Evolutionary conservation across 1,140 invertebrate genomes (phyloP).

Genomic region (Heliconius melpomene): DNA sequence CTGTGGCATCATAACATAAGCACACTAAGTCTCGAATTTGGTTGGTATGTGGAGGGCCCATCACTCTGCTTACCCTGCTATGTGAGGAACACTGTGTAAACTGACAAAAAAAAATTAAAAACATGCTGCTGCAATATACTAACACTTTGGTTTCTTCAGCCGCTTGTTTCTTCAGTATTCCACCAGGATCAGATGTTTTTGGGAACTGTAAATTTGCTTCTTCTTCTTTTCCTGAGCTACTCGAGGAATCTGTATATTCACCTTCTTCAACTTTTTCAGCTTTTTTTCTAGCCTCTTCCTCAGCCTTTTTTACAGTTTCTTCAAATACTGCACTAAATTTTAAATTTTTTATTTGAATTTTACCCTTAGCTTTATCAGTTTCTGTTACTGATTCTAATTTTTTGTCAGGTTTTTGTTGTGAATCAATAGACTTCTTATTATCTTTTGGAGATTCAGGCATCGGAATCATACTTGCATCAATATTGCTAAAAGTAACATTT

Average conservation of each 20-base stretch:
- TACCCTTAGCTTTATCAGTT: slow-evolving; percentile 73
- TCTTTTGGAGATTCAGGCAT: slow-evolving; percentile 66
- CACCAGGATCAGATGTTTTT: slow-evolving; percentile 69
- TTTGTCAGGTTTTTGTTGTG: slow-evolving; percentile 55
- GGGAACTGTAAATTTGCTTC: slow-evolving; percentile 77
- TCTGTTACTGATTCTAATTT: slow-evolving; percentile 51
- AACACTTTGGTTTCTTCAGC: slow-evolving; percentile 77
- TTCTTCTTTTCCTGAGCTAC: slow-evolving; percentile 79
- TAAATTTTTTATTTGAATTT: slow-evolving; percentile 84
- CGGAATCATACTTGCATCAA: slow-evolving; percentile 63
- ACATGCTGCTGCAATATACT: slow-evolving; percentile 36
- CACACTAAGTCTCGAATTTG: too few relatives aligned
- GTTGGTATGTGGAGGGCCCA: too few relatives aligned
- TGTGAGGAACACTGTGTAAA: background rate
- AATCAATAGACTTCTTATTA: slow-evolving; percentile 45
- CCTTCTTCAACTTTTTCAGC: slow-evolving; percentile 84
- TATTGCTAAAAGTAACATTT: slow-evolving; percentile 28
- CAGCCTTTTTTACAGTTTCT: slow-evolving; percentile 84
- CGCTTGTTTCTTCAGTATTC: slow-evolving; percentile 76
- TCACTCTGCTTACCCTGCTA: too few relatives aligned
- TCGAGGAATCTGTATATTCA: slow-evolving; percentile 83
- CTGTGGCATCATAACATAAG: too few relatives aligned
- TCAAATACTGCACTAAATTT: slow-evolving; percentile 86
- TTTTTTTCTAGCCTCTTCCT: slow-evolving; percentile 84
- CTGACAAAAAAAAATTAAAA: background rate